Percentiles rank a stretch among this genome's conserved stretches.
Evolutionary conservation across 2,888 invertebrate genomes (phyloP).

Genomic region (Thymelicus sylvestris): DNA sequence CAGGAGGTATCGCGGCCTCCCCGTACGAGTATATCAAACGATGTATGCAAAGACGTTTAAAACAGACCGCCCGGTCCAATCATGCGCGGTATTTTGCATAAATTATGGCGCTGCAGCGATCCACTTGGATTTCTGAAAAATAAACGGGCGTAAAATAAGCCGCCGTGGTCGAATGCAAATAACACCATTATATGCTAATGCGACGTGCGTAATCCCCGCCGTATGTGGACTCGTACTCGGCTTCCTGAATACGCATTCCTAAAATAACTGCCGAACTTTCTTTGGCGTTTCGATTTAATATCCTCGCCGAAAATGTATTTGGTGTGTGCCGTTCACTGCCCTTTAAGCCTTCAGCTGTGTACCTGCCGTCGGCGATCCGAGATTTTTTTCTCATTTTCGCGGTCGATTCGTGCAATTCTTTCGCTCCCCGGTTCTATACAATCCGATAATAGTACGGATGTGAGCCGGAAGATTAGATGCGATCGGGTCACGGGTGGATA

Average conservation of each 20-base stretch:
- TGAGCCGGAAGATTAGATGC: constrained; percentile 16
- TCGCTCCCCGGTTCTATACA: constrained; percentile 11
- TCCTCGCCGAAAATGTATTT: constrained; percentile 34
- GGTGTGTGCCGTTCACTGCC: constrained; percentile 25
- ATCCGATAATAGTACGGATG: constrained; percentile 14
- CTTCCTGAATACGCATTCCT: constrained; percentile 64
- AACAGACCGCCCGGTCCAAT: constrained; percentile 65
- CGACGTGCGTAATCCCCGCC: constrained; percentile 72
- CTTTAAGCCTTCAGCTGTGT: constrained; percentile 23
- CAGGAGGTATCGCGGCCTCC: constrained; percentile 15
- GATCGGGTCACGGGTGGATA: background rate
- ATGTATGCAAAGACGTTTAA: constrained; percentile 50
- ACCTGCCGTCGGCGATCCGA: constrained; percentile 21
- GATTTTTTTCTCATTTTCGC: constrained; percentile 25
- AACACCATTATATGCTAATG: constrained; percentile 81
- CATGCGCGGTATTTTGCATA: constrained; percentile 78
- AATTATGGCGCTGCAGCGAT: constrained; percentile 70
- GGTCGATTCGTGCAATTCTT: constrained; percentile 11
- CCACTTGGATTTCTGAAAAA: constrained; percentile 75
- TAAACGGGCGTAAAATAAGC: constrained; percentile 74
- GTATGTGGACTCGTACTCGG: constrained; percentile 63
- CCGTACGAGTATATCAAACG: constrained; percentile 25
- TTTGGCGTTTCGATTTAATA: constrained; percentile 47
- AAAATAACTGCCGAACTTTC: constrained; percentile 56
- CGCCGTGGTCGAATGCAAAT: constrained; percentile 74